Evolutionary conservation across 2,888 invertebrate species (phyloP), one percentile per base, ranked within the genome.

Genomic region (Dyspetes luteomarginatus): DNA sequence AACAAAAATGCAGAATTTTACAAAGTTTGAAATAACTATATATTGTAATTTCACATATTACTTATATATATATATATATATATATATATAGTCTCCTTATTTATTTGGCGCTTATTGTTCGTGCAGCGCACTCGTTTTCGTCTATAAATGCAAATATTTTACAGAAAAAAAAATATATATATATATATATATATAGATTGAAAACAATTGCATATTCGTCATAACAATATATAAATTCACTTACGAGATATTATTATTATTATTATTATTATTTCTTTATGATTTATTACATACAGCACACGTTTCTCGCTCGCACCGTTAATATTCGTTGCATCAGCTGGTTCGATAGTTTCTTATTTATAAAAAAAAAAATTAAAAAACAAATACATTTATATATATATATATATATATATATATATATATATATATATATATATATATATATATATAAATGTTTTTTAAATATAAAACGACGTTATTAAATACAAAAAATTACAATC

Each of bases 161-260:
- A 80, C 80, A 80, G 52, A 65, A 41, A 64, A 30, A 58, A 36
- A 17, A 22, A 43, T 26, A 45, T 19, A 36, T 22, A 36, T 15
- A 68, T 41, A 15, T n/a, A 64, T 36, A 50, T 12, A 71, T 68
- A 36, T 36, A 60, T 50, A 55, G 15, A 50, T 41, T 90, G 90
- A 87, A 86, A 90, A 88, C 88, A 88, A 85, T 87, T 89, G 88
- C 86, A 89, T 89, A 89, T 88, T 88, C 87, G 89, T 86, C 88
- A 86, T 89, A 91, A 90, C 90, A 90, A 90, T 87, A 85, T 88
- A 89, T 87, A 88, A 88, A 89, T 89, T 84, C 87, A 82, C 88
- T 86, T 87, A 87, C 55, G 52, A 76, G 67, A 12, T 19, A 72
- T 72, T 68, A 74, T 73, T 74, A 84, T 43, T 85, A 87, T 78